phyloP scores from a whole-genome alignment of 2,888 invertebrate genomes.

The Apeira syringaria region DNA sequence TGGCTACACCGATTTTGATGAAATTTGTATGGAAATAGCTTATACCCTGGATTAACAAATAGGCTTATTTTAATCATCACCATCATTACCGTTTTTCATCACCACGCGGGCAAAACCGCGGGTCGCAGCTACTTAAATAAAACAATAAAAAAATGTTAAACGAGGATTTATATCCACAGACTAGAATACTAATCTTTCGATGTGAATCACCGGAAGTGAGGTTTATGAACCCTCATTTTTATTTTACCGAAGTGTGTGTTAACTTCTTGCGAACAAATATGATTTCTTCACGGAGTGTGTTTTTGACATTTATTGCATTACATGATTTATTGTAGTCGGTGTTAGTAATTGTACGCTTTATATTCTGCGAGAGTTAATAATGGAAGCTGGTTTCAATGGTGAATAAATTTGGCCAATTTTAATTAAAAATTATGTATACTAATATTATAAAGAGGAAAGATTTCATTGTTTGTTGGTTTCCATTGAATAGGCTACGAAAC shows the following conservation, averaged over 20 bases:
- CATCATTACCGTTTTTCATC: too few species aligned
- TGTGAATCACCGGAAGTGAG: slow-evolving; percentile 31
- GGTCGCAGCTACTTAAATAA: too few species aligned
- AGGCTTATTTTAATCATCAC: too few species aligned
- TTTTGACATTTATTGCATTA: slow-evolving; percentile 13
- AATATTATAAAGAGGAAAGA: too few species aligned
- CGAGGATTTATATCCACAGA: slow-evolving; percentile 16
- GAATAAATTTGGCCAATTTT: neutral
- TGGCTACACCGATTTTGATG: too few species aligned
- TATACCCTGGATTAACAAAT: too few species aligned
- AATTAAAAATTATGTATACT: too few species aligned
- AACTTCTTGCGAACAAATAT: neutral
- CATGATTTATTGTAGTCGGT: slow-evolving; percentile 6
- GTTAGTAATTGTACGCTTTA: slow-evolving; percentile 11
- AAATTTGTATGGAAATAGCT: too few species aligned
- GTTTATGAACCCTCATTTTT: slow-evolving; percentile 16
- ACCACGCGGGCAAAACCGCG: too few species aligned
- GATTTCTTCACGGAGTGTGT: slow-evolving; percentile 4
- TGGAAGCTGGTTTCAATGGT: neutral
- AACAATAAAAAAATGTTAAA: too few species aligned
- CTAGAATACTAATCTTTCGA: slow-evolving; percentile 19
- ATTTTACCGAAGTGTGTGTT: slow-evolving; percentile 6
- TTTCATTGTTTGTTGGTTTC: too few species aligned
- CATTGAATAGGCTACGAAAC: too few species aligned
- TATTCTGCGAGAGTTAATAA: slow-evolving; percentile 3